Base-by-base conservation (phyloP, 2,113 vertebrate genomes). In the Anarhynchus alexandrinus region DNA sequence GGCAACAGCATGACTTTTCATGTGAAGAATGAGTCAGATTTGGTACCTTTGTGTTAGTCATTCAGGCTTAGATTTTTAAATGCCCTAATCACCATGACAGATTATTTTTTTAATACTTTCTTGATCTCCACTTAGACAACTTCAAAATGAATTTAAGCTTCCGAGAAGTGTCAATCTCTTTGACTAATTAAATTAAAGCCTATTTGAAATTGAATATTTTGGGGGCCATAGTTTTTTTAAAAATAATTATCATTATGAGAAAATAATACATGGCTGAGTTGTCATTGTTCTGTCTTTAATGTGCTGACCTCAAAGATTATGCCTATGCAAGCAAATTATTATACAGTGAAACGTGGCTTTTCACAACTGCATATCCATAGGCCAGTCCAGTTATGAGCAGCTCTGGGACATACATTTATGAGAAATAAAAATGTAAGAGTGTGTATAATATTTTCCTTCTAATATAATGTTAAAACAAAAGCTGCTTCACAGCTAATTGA, bases 121-220 rank as follows among this genome's bases (percentile, higher is more conserved):
- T 85, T 94, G 80, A 79, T 87, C 80, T 96, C 86, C 59, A 71
- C 42, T 85, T 78, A 45, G 16, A 91, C n/a, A 86, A 51, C 55
- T 76, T 93, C 69, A 86, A 83, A 81, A 93, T 74, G 22, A 65
- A 85, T 78, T 86, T 80, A 22, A 65, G 54, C 52, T 94, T 96
- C 94, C 72, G 26, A 97, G 69, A 96, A 93, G 59, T 36, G 45
- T 54, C 78, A 65, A 57, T 76, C 40, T 86, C 62, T 97, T 95
- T 88, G 71, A 95, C 58, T 92, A 82, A 76, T 70, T 58, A 95
- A 97, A 97, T 94, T 90, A 88, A 84, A 91, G 58, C 49, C 49
- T 59, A 79, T 80, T 97, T 95, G 62, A 97, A 97, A 97, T 81
- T 20, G 36, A 96, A 59, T 21, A 26, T 23, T 84, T 81, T 51